phyloP scores from a whole-genome alignment of 2,113 vertebrate species.

The Daboia siamensis region DNA sequence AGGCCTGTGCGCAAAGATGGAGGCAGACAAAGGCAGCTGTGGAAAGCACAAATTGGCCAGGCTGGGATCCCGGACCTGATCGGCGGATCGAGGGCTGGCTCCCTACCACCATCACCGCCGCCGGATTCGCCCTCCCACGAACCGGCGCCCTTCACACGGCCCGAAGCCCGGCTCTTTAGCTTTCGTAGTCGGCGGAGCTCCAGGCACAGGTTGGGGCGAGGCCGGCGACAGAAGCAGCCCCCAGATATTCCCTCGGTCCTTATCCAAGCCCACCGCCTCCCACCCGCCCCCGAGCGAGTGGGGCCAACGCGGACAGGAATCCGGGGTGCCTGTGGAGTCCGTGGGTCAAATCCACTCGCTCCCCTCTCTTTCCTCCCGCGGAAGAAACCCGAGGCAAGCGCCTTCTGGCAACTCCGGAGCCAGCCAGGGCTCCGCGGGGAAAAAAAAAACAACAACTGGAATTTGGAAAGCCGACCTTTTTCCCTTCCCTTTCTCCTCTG shows the following conservation, averaged over 20 bases:
- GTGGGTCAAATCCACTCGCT: not conserved
- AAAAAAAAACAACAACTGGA: not conserved
- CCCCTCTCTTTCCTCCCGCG: not conserved
- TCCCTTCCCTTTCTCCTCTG: not conserved
- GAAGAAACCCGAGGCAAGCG: too few species aligned
- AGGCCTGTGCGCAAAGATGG: not conserved
- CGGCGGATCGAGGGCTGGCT: not conserved
- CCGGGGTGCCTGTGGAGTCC: not conserved
- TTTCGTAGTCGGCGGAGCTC: not conserved
- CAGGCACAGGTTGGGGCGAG: not conserved
- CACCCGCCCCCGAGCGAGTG: not conserved
- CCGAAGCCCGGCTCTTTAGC: not conserved
- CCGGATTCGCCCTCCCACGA: not conserved
- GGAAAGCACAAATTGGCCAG: not conserved
- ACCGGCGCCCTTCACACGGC: not conserved
- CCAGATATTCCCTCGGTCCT: not conserved
- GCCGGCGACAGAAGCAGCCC: not conserved
- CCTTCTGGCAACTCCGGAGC: not conserved
- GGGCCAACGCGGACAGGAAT: not conserved
- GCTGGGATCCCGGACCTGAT: not conserved
- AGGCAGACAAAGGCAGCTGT: not conserved
- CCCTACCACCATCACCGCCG: not conserved
- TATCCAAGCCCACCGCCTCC: not conserved
- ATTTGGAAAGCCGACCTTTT: not conserved
- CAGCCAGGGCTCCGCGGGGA: not conserved